These are phyloP conservation scores for Sceloporus tristichus DNA, from an alignment of 2,113 vertebrate species.

Conservation along the genomic window DNA sequence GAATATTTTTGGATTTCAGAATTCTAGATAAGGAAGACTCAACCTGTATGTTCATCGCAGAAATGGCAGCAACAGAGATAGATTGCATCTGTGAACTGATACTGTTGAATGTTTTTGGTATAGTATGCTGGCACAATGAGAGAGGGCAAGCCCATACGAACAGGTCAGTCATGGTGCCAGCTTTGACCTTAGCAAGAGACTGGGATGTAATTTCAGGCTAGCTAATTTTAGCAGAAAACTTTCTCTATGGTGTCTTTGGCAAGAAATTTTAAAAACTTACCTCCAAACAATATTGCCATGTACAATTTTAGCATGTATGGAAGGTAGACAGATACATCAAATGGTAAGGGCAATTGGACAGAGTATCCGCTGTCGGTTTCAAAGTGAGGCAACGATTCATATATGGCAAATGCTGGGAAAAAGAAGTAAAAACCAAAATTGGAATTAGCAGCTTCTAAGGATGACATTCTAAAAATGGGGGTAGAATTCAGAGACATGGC, in stretches of 20 bases:
- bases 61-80: too few relatives aligned
- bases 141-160: neutral
- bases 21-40: too few relatives aligned
- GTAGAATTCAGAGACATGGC: too few relatives aligned
- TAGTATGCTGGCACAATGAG: neutral
- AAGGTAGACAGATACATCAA: conserved; percentile 74
- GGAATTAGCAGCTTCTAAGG: neutral
- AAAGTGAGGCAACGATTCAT: conserved; percentile 83
- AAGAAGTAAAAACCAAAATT: neutral
- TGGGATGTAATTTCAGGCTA: neutral
- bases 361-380: conserved; percentile 79
- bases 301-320: conserved; percentile 82
- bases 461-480: neutral
- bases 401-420: conserved; percentile 84
- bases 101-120: neutral
- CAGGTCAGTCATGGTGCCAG: neutral
- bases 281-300: conserved; percentile 81
- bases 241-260: conserved; percentile 7
- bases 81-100: neutral
- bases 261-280: conserved; percentile 78
- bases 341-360: conserved; percentile 69
- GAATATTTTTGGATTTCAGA: too few relatives aligned
- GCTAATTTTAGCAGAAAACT: neutral
- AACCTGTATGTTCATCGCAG: too few relatives aligned
- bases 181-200: too few relatives aligned